A percentile compares a stretch with the other conserved stretches of the same genome.
These are phyloP conservation scores for Pteromalus puparum DNA, from an alignment of 1,140 invertebrate species.

Conservation along the genomic window DNA sequence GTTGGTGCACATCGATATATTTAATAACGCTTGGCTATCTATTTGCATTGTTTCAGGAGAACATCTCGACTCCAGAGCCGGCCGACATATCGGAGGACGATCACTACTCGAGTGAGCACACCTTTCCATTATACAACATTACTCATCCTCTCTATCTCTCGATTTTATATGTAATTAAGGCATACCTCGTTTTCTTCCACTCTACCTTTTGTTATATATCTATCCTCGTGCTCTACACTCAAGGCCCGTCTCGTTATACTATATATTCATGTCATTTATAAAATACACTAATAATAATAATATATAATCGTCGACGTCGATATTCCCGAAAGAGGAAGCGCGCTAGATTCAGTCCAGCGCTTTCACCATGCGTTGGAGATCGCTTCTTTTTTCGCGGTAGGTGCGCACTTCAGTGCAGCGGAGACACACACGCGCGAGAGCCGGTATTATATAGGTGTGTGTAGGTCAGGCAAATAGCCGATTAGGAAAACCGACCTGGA, in stretches of 20 bases:
- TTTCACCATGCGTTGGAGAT: constrained; percentile 16
- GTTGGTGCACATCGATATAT: background rate
- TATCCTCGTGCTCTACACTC: constrained; percentile 8
- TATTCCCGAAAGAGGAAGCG: background rate
- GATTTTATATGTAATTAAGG: constrained; percentile 38
- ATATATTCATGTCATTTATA: background rate
- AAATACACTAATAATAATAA: background rate
- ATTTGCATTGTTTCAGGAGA: constrained; percentile 81
- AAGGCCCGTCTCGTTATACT: constrained; percentile 47
- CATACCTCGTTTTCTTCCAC: constrained; percentile 16
- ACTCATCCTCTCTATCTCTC: background rate
- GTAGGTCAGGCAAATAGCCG: constrained; percentile 48
- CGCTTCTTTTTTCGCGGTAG: background rate
- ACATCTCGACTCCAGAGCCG: constrained; percentile 81
- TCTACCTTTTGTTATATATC: background rate
- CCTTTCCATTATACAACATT: constrained; percentile 12
- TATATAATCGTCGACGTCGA: too few relatives aligned
- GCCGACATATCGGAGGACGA: constrained; percentile 82
- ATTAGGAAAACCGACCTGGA: constrained; percentile 59
- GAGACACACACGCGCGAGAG: background rate
- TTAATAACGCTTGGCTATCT: constrained; percentile 29
- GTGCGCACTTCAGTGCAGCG: background rate
- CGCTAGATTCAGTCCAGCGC: constrained; percentile 4
- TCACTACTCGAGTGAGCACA: constrained; percentile 80
- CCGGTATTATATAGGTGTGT: too few relatives aligned